phyloP scores from a whole-genome alignment of 30 jellyfish, hydroid and myxozoan genomes.

The Aurelia aurita complex sp. Pacific region DNA sequence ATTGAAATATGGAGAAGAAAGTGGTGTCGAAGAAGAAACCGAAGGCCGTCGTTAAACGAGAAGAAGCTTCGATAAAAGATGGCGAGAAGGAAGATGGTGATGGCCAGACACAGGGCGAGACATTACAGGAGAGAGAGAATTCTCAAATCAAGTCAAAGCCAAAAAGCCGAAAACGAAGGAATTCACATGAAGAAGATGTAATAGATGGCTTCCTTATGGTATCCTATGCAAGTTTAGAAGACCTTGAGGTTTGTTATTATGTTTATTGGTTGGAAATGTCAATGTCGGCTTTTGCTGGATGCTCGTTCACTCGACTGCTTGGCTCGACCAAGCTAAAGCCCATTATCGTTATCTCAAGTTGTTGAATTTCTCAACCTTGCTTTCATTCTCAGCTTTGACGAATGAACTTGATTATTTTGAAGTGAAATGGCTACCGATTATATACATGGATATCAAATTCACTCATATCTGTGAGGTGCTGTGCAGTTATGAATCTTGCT shows the following conservation, averaged over 20 bases:
- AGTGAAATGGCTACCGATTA: too few species aligned
- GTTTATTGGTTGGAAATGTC: background rate
- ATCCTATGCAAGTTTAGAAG: slow-evolving; percentile 63
- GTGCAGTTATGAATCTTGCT: too few species aligned
- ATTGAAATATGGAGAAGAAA: slow-evolving; percentile 63
- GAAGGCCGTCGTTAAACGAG: slow-evolving; percentile 33
- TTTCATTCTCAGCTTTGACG: too few species aligned
- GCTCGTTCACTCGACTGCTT: too few species aligned
- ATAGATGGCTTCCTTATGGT: slow-evolving; percentile 81
- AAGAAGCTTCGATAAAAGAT: slow-evolving; percentile 43
- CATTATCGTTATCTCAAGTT: too few species aligned
- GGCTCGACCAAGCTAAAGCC: too few species aligned
- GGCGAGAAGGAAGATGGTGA: slow-evolving; percentile 11
- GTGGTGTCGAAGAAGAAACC: slow-evolving; percentile 50
- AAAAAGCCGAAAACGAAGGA: slow-evolving; percentile 63
- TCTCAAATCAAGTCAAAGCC: slow-evolving; percentile 44
- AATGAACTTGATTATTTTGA: too few species aligned
- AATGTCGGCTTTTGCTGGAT: too few species aligned
- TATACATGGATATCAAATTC: too few species aligned
- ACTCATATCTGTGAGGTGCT: too few species aligned
- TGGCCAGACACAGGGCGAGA: slow-evolving; percentile 63
- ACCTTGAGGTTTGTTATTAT: slow-evolving; percentile 60
- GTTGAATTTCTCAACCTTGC: too few species aligned
- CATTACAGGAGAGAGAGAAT: slow-evolving; percentile 35
- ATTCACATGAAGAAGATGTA: slow-evolving; percentile 60